Percentiles rank a stretch among this genome's conserved stretches.
phyloP scores from a whole-genome alignment of 2,797 vertebrate species.

The Columba guinea region DNA sequence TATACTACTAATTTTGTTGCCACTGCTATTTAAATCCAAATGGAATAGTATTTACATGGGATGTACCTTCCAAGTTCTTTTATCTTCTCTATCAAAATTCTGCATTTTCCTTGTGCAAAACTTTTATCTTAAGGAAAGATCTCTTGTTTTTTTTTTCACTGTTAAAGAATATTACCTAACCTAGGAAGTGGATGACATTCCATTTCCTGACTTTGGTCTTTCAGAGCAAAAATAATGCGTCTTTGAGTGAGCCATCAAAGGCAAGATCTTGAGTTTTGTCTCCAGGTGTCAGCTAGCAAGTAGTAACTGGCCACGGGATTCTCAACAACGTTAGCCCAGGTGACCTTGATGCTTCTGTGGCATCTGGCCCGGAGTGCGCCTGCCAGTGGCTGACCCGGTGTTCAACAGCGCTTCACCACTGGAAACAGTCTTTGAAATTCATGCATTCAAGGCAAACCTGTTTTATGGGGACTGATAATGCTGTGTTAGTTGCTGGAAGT shows the following conservation, averaged over 20 bases:
- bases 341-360: neutral
- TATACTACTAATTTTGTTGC: neutral
- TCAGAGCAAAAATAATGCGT: neutral
- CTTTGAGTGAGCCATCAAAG: neutral
- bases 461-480: constrained; percentile 84
- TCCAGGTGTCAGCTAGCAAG: neutral
- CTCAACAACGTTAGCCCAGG: neutral
- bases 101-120: neutral
- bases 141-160: neutral
- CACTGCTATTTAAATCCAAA: neutral
- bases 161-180: neutral
- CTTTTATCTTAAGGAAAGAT: neutral
- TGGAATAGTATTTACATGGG: neutral
- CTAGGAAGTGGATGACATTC: neutral
- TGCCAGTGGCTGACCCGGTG: constrained; percentile 63
- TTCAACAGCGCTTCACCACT: constrained; percentile 56
- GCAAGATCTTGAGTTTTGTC: neutral
- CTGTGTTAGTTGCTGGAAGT: constrained; percentile 87
- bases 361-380: constrained; percentile 30
- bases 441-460: constrained; percentile 69
- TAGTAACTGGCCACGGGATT: neutral
- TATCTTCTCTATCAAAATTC: neutral
- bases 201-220: neutral
- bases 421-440: constrained; percentile 70
- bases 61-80: neutral